These are phyloP conservation scores for Urechis unicinctus DNA, from an alignment of 2,888 invertebrate genomes.

Conservation along the genomic window DNA sequence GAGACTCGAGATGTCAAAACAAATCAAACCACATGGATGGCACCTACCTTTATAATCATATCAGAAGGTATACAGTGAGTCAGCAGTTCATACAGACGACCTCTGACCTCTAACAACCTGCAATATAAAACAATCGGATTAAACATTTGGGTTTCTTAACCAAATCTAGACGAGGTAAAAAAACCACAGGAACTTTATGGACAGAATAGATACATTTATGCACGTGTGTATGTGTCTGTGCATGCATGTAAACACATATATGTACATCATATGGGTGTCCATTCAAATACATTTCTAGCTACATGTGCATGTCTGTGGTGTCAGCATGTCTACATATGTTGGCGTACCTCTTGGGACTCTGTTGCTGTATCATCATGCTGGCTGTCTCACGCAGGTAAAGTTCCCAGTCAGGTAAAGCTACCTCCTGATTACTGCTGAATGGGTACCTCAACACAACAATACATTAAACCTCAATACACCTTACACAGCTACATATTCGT, in stretches of 20 bases:
- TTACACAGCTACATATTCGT: no score
- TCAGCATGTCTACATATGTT: not conserved
- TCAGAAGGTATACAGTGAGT: constrained; percentile 87
- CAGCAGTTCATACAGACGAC: constrained; percentile 84
- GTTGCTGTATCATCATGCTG: constrained; percentile 75
- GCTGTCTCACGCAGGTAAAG: constrained; percentile 80
- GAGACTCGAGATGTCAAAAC: no score
- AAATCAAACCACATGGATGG: no score
- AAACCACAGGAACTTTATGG: not conserved
- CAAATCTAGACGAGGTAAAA: no score
- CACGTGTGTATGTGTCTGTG: not conserved
- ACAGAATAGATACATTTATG: not conserved
- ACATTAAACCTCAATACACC: no score
- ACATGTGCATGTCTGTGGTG: not conserved
- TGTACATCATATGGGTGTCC: no score
- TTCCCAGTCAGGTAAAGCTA: constrained; percentile 90
- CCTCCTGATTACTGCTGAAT: constrained; percentile 65
- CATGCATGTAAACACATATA: not conserved
- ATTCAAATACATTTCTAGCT: not conserved
- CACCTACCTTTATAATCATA: constrained; percentile 81
- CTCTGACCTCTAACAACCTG: constrained; percentile 76
- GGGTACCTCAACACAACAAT: constrained; percentile 60
- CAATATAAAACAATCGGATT: not conserved
- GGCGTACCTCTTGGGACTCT: constrained; percentile 63
- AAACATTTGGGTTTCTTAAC: not conserved